Evolutionary conservation across 2,113 vertebrate genomes (phyloP), one percentile per base, ranked within the genome.

Genomic region (Chloroceryle aenea): DNA sequence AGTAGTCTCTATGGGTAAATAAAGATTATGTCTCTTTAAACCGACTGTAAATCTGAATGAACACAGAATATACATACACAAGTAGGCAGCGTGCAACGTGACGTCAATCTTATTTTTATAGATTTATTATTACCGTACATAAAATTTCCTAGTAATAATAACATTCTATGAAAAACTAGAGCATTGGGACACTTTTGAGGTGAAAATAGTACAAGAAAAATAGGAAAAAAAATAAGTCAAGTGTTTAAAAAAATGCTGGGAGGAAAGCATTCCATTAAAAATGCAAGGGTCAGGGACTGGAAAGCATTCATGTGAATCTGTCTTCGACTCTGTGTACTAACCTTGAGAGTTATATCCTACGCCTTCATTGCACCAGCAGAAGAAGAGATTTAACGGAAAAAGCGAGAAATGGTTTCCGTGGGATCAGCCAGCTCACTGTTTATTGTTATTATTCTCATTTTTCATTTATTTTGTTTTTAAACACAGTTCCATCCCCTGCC

Each of bases 21-120:
- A 97, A 89, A 97, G 90, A 90, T 90, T 87, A 91, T 83, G 89
- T 83, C 93, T 95, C 97, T 96, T 95, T 96, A 97, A 97, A 95
- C 83, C 0, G 15, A 50, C 34, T 82, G 94, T 90, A 96, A 92
- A 97, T 94, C 84, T 96, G 96, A 95, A 93, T 67, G 59, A 95
- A 95, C 32, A 30, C 40, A 86, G 66, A 87, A 83, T 61, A 85
- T 90, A 93, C 88, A 82, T 92, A 97, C 66, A 95, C 85, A 96
- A 97, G 92, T 74, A 94, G 58, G 77, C 36, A 96, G 76, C 18
- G 30, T 80, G 88, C 45, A 84, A 79, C 4, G 10, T 80, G 95
- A 95, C 73, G 93, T 89, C 68, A 88, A 74, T 95, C 87, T 96
- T 67, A 96, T 95, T 96, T 96, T 97, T 96, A 89, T 86, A 90